Evolutionary conservation across 2,113 vertebrate genomes (phyloP), one percentile per base, ranked within the genome.

Genomic region (Mustelus asterias): DNA sequence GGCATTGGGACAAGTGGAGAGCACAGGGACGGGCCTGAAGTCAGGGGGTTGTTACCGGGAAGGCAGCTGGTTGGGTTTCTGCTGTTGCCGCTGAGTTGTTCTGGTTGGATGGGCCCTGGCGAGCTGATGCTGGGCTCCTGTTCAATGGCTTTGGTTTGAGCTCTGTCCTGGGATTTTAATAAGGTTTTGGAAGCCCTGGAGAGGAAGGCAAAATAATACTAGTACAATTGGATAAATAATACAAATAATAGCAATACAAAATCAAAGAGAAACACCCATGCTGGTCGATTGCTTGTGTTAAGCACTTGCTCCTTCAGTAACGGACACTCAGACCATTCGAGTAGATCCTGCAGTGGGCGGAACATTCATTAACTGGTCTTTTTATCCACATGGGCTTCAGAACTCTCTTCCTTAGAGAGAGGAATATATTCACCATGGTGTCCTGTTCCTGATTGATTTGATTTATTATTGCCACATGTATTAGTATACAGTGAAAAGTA

Each of bases 171-270:
- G 80, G 97, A 96, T 96, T 97, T 98, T 0, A 96, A 88, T 63
- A 97, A 96, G 96, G 97, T 98, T 96, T 96, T 96, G 96, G 97
- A 97, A 96, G 97, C 96, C 96, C 98, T 98, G 89, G 11, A 94
- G 96, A 96, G 54, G 95, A 13, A 95, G 41, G 44, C 93, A 0
- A 96, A 54, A 41, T 7, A 97, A 96, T n/a, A 96, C 96, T 7
- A 96, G 93, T 11, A 22, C 0, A 16, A 96, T 11, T 37, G 80
- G 16, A 63, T 13, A 63, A 63, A 63, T 60, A 60, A 3, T 60
- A 63, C 60, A 63, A 63, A 63, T 63, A 63, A 63, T 63, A 63
- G 8, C 8, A 63, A 63, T 13, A 63, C 60, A 63, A 63, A 63
- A 63, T 63, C 48, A 18, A 83, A 33, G n/a, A 90, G 11, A 24